These are phyloP conservation scores for Lepus oiostolus DNA, from an alignment of 2,797 vertebrate genomes.

Conservation along the genomic window DNA sequence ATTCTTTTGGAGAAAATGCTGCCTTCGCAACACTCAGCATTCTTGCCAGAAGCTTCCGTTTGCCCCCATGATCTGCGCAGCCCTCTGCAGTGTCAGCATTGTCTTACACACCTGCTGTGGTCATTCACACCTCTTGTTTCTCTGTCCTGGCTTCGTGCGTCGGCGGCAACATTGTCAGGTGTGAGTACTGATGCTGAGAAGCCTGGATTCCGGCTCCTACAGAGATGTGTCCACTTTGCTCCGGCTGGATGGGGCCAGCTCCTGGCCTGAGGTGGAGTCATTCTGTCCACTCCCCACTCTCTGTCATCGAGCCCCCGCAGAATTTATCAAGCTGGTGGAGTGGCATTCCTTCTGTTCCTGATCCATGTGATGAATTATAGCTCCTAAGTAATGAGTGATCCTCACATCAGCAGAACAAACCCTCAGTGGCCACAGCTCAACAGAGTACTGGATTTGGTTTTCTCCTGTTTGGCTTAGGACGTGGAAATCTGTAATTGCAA, in stretches of 20 bases:
- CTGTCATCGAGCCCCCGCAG: not conserved
- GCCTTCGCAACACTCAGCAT: not conserved
- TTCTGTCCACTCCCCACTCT: not conserved
- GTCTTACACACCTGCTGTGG: no score
- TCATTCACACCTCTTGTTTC: not conserved
- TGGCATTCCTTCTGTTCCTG: not conserved
- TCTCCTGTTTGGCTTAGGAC: not conserved
- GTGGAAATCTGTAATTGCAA: not conserved
- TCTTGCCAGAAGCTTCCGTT: not conserved
- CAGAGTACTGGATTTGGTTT: not conserved
- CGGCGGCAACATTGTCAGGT: not conserved
- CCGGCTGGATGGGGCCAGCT: no score
- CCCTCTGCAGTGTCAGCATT: not conserved
- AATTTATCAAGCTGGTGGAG: not conserved
- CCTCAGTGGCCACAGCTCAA: not conserved
- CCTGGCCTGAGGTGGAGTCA: no score
- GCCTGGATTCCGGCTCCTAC: fast-evolving
- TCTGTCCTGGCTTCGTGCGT: not conserved
- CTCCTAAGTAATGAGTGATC: not conserved
- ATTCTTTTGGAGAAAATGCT: not conserved
- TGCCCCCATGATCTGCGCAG: not conserved
- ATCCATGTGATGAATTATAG: not conserved
- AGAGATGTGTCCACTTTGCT: fast-evolving
- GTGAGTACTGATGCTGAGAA: not conserved
- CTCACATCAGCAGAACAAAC: not conserved